A percentile compares a stretch with the other conserved stretches of the same genome.
Evolutionary conservation across 2,888 invertebrate genomes (phyloP).

Genomic region (Philhelius pedissequus): DNA sequence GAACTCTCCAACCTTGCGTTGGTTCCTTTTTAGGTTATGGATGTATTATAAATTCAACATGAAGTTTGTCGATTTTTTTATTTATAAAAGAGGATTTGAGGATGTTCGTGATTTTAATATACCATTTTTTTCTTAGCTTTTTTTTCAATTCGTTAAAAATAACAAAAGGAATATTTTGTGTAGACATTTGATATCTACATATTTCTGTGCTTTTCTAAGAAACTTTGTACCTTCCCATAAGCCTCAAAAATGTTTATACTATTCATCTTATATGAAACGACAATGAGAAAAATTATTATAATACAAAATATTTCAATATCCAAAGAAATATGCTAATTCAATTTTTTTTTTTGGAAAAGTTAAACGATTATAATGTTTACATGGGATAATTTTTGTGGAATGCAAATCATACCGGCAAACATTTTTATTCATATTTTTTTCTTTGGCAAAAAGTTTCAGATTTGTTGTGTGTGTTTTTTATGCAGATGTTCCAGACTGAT

Average conservation of each 20-base stretch:
- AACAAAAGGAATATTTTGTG: not conserved
- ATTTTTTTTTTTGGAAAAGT: conserved; percentile 28
- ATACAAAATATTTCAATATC: not conserved
- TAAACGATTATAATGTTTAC: conserved; percentile 52
- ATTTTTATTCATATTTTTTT: not conserved
- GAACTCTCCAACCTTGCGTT: not conserved
- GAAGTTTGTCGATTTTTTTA: not conserved
- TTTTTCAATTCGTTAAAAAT: not conserved
- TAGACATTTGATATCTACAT: not conserved
- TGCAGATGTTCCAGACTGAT: not conserved
- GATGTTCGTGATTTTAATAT: conserved; percentile 7
- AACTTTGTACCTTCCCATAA: not conserved
- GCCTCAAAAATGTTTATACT: too few relatives aligned
- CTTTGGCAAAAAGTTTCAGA: not conserved
- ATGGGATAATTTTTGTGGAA: conserved; percentile 11
- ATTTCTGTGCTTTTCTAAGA: not conserved
- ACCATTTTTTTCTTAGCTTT: not conserved
- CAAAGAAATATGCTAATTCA: conserved; percentile 20
- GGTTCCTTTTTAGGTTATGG: not conserved
- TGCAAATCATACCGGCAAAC: not conserved
- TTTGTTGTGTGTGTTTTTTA: not conserved
- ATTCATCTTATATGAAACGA: too few relatives aligned
- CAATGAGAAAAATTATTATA: not conserved
- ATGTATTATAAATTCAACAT: not conserved
- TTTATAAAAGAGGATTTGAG: not conserved